Conservation (phyloP, 2,113 vertebrate genomes). For the Hemichromis elongatus region DNA sequence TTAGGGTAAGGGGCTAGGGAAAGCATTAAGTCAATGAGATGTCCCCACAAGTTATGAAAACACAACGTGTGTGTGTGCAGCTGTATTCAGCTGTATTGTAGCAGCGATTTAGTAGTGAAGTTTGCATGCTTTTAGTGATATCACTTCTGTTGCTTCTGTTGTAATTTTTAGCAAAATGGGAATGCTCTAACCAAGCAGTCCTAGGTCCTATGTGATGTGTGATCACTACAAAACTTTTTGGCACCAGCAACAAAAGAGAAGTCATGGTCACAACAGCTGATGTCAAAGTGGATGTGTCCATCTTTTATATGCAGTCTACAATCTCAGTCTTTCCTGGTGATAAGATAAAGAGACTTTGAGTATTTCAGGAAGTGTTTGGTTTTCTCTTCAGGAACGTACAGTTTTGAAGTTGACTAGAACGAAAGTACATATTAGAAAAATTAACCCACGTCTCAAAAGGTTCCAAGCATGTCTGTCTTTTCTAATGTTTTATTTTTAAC, state of each 20-base stretch:
- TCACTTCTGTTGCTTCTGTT: not conserved
- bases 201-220: not conserved
- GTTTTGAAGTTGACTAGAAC: not conserved
- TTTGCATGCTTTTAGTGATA: not conserved
- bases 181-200: not conserved
- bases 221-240: not conserved
- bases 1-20: too few relatives aligned
- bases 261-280: too few relatives aligned
- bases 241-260: too few relatives aligned
- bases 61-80: not conserved
- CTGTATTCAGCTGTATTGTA: not conserved
- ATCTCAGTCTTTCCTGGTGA: not conserved
- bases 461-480: not conserved
- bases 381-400: not conserved
- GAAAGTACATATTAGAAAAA: not conserved
- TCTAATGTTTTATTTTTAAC: accelerated
- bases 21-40: too few relatives aligned
- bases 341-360: not conserved
- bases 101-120: not conserved
- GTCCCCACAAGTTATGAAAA: too few relatives aligned
- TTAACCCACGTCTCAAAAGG: not conserved
- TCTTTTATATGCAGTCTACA: not conserved
- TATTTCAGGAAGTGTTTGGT: not conserved
- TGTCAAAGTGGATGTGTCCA: not conserved
- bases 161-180: not conserved